phyloP scores from a whole-genome alignment of 2,113 vertebrate species.

The Gasterosteus aculeatus region DNA sequence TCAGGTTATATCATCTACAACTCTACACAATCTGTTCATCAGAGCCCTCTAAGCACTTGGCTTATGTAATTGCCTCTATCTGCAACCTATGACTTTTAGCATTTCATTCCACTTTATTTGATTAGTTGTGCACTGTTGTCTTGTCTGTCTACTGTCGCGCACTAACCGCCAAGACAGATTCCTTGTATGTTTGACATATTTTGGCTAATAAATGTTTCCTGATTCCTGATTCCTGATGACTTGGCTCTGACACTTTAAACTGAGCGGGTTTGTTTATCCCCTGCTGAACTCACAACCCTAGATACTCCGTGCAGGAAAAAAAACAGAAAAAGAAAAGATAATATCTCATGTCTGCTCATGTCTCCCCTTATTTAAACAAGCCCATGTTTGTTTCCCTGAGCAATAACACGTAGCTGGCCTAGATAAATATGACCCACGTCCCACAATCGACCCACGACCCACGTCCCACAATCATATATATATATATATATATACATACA shows the following conservation, averaged over 20 bases:
- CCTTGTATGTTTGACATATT: too few relatives aligned
- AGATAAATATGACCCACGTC: constrained; percentile 76
- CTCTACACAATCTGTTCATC: constrained; percentile 34
- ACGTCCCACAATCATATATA: constrained; percentile 51
- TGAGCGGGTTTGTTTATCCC: constrained; percentile 62
- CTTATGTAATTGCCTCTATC: constrained; percentile 42
- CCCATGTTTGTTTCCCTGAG: constrained; percentile 63
- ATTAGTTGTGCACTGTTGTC: too few relatives aligned
- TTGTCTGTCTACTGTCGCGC: too few relatives aligned
- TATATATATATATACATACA: too few relatives aligned
- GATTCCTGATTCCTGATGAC: too few relatives aligned
- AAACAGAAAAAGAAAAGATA: too few relatives aligned
- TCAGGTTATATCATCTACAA: too few relatives aligned
- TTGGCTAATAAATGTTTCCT: too few relatives aligned
- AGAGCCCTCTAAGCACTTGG: constrained; percentile 41
- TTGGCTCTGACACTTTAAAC: constrained; percentile 39
- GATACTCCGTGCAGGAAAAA: constrained; percentile 43
- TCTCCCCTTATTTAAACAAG: constrained; percentile 70
- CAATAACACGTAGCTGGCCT: constrained; percentile 67
- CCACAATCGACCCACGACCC: too few relatives aligned
- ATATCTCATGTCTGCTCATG: constrained; percentile 69
- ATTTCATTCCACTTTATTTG: too few relatives aligned
- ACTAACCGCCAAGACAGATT: too few relatives aligned
- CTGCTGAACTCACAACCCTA: constrained; percentile 46
- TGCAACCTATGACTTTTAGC: constrained; percentile 48